phyloP scores from a whole-genome alignment of 2,113 vertebrate genomes.

The Dicrurus megarhynchus region DNA sequence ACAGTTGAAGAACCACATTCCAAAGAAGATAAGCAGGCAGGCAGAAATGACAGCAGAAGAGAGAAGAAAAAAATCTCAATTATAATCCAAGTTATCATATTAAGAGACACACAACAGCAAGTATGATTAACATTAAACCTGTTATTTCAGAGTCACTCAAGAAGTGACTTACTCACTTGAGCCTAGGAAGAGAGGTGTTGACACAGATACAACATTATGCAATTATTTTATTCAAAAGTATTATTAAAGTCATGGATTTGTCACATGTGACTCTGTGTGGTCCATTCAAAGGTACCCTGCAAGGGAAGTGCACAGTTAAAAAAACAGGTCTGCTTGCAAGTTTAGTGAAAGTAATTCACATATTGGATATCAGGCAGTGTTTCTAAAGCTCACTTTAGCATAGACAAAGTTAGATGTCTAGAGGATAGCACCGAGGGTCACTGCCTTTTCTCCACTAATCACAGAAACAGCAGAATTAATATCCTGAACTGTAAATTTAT shows the following conservation, averaged over 20 bases:
- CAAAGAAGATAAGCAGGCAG: not conserved
- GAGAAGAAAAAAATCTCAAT: not conserved
- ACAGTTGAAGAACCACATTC: constrained; percentile 21
- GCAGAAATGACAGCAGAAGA: not conserved
- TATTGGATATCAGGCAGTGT: not conserved
- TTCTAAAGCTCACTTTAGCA: not conserved
- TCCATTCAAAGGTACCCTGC: not conserved
- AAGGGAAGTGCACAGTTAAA: not conserved
- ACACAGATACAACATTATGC: not conserved
- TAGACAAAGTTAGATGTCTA: not conserved
- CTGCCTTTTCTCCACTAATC: not conserved
- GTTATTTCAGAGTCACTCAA: not conserved
- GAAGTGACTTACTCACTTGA: not conserved
- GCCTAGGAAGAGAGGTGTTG: not conserved
- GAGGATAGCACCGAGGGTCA: not conserved
- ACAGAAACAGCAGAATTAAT: not conserved
- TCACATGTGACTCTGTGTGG: not conserved
- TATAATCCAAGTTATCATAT: not conserved
- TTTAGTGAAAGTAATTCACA: not conserved
- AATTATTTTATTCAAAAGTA: not conserved
- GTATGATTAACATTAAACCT: not conserved
- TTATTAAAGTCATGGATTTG: not conserved
- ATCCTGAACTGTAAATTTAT: not conserved
- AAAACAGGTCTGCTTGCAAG: not conserved
- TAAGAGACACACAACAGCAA: not conserved